phyloP scores from a whole-genome alignment of 2,113 vertebrate genomes.

The Pachyramphus minor region DNA sequence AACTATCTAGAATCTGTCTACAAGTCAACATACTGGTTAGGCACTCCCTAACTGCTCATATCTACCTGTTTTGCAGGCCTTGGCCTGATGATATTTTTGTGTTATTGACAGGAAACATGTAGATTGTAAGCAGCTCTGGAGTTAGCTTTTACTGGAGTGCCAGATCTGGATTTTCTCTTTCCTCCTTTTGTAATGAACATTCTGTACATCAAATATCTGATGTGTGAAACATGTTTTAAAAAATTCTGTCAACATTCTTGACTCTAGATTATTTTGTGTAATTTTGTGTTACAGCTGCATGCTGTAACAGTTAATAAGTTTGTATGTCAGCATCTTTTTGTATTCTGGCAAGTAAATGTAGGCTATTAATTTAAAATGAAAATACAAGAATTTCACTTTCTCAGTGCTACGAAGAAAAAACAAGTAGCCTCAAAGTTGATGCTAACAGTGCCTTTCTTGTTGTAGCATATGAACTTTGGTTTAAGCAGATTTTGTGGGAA shows the following conservation, averaged over 20 bases:
- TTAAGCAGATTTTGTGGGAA: slow-evolving; percentile 97
- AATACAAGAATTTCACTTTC: neutral
- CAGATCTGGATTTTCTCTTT: neutral
- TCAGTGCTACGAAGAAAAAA: neutral
- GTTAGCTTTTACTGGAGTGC: neutral
- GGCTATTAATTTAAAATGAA: neutral
- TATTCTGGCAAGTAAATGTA: neutral
- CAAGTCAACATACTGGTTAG: neutral
- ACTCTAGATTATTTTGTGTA: neutral
- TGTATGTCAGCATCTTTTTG: neutral
- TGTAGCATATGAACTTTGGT: slow-evolving; percentile 95
- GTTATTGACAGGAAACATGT: neutral
- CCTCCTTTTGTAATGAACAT: neutral
- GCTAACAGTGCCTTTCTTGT: neutral
- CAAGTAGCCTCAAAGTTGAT: neutral
- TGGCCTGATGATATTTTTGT: neutral
- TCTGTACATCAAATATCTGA: neutral
- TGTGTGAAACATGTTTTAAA: neutral
- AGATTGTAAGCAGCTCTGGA: neutral
- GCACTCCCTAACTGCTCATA: neutral
- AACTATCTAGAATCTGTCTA: neutral
- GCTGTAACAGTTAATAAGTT: neutral
- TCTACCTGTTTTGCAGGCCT: neutral
- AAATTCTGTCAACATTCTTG: neutral
- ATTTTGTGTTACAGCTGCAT: too few species aligned